Percentiles rank a stretch among this genome's conserved stretches.
These are phyloP conservation scores for Helobdella robusta DNA, from an alignment of 2,888 invertebrate genomes.

Conservation along the genomic window DNA sequence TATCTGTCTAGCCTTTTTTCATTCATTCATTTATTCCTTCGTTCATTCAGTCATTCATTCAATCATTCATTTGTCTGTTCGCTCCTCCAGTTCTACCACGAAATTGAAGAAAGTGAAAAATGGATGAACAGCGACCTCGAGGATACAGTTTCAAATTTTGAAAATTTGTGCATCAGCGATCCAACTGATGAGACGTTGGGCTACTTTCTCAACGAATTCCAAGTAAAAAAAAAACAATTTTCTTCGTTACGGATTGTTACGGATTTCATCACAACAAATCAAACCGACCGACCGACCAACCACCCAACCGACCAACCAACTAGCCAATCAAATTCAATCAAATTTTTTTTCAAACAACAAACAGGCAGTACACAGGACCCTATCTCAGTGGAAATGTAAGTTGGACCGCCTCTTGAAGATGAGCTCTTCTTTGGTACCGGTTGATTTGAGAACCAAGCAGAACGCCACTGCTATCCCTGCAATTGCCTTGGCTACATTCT, in stretches of 20 bases:
- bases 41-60: too few relatives aligned
- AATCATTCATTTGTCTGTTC: too few relatives aligned
- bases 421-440: constrained; percentile 32
- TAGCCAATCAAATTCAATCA: too few relatives aligned
- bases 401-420: constrained; percentile 29
- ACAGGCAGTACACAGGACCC: constrained; percentile 30
- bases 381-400: constrained; percentile 36
- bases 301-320: too few relatives aligned
- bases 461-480: constrained; percentile 29
- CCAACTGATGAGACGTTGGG: constrained; percentile 27
- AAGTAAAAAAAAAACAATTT: neutral
- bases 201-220: constrained; percentile 15
- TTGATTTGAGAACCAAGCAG: constrained; percentile 30
- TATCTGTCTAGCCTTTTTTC: too few relatives aligned
- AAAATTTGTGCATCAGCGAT: constrained; percentile 27
- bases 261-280: too few relatives aligned
- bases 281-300: too few relatives aligned
- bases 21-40: too few relatives aligned
- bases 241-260: too few relatives aligned
- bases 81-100: constrained; percentile 34
- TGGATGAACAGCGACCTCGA: constrained; percentile 31
- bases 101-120: constrained; percentile 30
- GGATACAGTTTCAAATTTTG: constrained; percentile 28
- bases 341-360: too few relatives aligned
- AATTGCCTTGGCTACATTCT: constrained; percentile 30